phyloP scores from a whole-genome alignment of 2,888 invertebrate species.

The Cephus rjabovi region DNA sequence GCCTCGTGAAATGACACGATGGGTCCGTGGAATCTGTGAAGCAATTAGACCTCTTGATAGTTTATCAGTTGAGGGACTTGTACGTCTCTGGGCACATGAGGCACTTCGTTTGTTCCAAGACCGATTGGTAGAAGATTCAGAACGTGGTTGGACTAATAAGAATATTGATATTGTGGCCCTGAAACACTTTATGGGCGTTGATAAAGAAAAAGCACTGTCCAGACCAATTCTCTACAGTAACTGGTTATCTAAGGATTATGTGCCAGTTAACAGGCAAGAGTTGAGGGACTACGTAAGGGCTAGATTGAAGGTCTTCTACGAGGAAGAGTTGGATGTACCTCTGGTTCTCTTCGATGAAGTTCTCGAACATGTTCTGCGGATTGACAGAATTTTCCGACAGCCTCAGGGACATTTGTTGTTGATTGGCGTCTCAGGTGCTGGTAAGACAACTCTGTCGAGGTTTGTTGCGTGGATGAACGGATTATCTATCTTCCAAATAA shows the following conservation, averaged over 20 bases:
- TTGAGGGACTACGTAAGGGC: constrained; percentile 97
- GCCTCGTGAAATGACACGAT: constrained; percentile 98
- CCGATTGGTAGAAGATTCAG: constrained; percentile 92
- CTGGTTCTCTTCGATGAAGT: constrained; percentile 99
- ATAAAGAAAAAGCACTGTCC: constrained; percentile 85
- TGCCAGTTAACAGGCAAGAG: constrained; percentile 95
- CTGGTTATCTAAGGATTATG: constrained; percentile 98
- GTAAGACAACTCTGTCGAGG: constrained; percentile 98
- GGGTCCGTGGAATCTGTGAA: constrained; percentile 99
- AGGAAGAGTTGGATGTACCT: constrained; percentile 98
- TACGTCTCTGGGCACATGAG: constrained; percentile 99
- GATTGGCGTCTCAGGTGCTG: constrained; percentile 98
- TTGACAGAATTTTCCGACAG: constrained; percentile 99
- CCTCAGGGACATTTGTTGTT: constrained; percentile 97
- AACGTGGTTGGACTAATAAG: constrained; percentile 98
- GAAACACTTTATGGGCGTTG: constrained; percentile 94
- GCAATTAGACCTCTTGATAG: constrained; percentile 96
- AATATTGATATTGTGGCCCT: constrained; percentile 93
- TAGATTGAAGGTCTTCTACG: constrained; percentile 97
- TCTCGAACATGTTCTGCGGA: constrained; percentile 97
- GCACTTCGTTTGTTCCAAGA: constrained; percentile 97
- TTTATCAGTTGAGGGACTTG: constrained; percentile 91
- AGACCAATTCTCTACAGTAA: constrained; percentile 98
- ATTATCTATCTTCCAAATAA: constrained; percentile 98
- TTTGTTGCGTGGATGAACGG: constrained; percentile 99